Evolutionary conservation across 2,888 invertebrate genomes (phyloP), one percentile per base, ranked within the genome.

Genomic region (Pardosa pseudoannulata): DNA sequence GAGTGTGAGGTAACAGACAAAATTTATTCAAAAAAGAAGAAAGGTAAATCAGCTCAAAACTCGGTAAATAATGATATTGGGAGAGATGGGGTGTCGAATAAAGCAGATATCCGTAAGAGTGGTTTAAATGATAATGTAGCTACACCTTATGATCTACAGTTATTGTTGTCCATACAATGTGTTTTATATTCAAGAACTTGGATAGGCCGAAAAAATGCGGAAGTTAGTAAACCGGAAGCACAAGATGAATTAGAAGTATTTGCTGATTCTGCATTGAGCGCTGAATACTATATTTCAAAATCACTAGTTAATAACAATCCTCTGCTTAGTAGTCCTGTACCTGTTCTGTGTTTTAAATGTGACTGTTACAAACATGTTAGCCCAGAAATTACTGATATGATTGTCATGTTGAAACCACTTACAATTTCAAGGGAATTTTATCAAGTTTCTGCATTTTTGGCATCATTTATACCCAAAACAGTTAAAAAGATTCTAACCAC

Each of bases 1-100:
- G 56, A 56, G 23, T 56, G 56, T 56, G 56, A 56, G 23, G 56
- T 56, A 16, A 56, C 56, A 1, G 56, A 56, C 23, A 56, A 56
- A 56, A 56, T 6, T 23, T 23, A n/a, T n/a, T n/a, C n/a, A n/a
- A n/a, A n/a, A n/a, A n/a, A n/a, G n/a, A n/a, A n/a, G n/a, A n/a
- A n/a, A n/a, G n/a, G n/a, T n/a, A n/a, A n/a, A n/a, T n/a, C n/a
- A n/a, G n/a, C n/a, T n/a, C n/a, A n/a, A n/a, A n/a, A n/a, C n/a
- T n/a, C n/a, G n/a, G n/a, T n/a, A n/a, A n/a, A n/a, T n/a, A n/a
- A n/a, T n/a, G n/a, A n/a, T n/a, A n/a, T n/a, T n/a, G n/a, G n/a
- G n/a, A n/a, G 2, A 16, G 41, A 13, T 46, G 41, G 1, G 9
- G 16, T 2, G 1, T 2, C 13, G 2, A 6, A 6, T 46, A 9